phyloP scores from a whole-genome alignment of 2,888 invertebrate genomes.

The Epiblema foenella region DNA sequence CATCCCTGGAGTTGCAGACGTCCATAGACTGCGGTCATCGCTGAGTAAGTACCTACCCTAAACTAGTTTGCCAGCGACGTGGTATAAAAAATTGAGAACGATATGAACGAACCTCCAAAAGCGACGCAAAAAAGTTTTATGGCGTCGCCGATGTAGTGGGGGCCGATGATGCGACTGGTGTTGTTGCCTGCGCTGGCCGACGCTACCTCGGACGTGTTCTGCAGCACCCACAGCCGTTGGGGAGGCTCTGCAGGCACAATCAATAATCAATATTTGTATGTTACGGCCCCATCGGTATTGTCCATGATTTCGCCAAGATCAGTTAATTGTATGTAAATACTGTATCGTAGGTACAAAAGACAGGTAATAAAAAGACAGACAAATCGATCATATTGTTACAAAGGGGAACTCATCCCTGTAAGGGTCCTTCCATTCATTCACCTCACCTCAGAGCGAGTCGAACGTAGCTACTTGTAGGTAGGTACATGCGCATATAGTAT shows the following conservation, averaged over 20 bases:
- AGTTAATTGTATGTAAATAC: too few species aligned
- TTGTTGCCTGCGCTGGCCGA: slow-evolving; percentile 85
- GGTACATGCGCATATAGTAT: too few species aligned
- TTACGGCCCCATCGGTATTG: too few species aligned
- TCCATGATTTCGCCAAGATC: too few species aligned
- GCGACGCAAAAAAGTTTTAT: slow-evolving; percentile 94
- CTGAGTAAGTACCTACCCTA: too few species aligned
- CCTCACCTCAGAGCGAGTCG: too few species aligned
- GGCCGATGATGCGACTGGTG: slow-evolving; percentile 86
- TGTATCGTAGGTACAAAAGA: too few species aligned
- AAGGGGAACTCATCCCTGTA: not conserved
- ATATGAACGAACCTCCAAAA: slow-evolving; percentile 88
- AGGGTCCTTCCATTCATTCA: too few species aligned
- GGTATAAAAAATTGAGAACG: not conserved
- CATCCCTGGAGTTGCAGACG: too few species aligned
- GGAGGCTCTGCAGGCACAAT: slow-evolving; percentile 89
- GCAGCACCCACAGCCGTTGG: slow-evolving; percentile 91
- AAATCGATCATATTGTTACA: not conserved
- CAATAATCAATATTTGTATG: not conserved
- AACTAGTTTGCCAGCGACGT: too few species aligned
- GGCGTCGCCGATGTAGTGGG: slow-evolving; percentile 93
- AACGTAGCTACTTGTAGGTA: too few species aligned
- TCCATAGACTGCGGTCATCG: too few species aligned
- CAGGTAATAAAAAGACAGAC: not conserved
- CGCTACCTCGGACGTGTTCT: slow-evolving; percentile 88